Conservation (phyloP, 2,888 invertebrate genomes). For the Volucella zonaria region DNA sequence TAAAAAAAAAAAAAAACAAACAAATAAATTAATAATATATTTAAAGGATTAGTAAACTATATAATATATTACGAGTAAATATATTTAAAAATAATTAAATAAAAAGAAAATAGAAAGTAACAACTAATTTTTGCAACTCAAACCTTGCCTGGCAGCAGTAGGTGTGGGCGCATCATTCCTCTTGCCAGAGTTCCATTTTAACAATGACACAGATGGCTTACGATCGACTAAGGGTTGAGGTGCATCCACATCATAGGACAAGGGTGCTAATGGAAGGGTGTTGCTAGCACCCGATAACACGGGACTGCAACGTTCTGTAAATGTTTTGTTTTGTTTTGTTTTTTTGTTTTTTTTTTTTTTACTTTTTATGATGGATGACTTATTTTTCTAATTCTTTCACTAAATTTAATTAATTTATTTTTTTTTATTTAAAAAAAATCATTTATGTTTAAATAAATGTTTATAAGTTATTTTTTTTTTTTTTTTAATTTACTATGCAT, state of each 20-base stretch:
- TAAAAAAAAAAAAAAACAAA: slow-evolving; percentile 22
- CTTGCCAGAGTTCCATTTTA: slow-evolving; percentile 83
- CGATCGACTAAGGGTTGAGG: slow-evolving; percentile 89
- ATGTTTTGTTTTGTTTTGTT: slow-evolving; percentile 61
- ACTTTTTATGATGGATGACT: slow-evolving; percentile 22
- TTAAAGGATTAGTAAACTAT: slow-evolving; percentile 57
- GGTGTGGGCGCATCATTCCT: slow-evolving; percentile 79
- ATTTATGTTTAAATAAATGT: not conserved
- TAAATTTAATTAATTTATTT: slow-evolving; percentile 7
- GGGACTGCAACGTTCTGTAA: slow-evolving; percentile 89
- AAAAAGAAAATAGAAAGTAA: slow-evolving; percentile 41
- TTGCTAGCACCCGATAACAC: slow-evolving; percentile 84
- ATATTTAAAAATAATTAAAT: slow-evolving; percentile 22
- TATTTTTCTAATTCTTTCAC: not conserved
- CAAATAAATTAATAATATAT: not conserved
- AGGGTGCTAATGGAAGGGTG: slow-evolving; percentile 84
- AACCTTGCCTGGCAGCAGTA: slow-evolving; percentile 84
- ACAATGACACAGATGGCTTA: slow-evolving; percentile 86
- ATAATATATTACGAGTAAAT: slow-evolving; percentile 19
- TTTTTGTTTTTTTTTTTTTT: slow-evolving; percentile 29
- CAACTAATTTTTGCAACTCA: slow-evolving; percentile 78
- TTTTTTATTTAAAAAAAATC: slow-evolving; percentile 34
- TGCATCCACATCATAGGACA: slow-evolving; percentile 86
- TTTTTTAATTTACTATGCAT: slow-evolving; percentile 35
- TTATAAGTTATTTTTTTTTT: slow-evolving; percentile 38